Conservation (phyloP, 2,797 vertebrate species). For the Myotis vivesi region DNA sequence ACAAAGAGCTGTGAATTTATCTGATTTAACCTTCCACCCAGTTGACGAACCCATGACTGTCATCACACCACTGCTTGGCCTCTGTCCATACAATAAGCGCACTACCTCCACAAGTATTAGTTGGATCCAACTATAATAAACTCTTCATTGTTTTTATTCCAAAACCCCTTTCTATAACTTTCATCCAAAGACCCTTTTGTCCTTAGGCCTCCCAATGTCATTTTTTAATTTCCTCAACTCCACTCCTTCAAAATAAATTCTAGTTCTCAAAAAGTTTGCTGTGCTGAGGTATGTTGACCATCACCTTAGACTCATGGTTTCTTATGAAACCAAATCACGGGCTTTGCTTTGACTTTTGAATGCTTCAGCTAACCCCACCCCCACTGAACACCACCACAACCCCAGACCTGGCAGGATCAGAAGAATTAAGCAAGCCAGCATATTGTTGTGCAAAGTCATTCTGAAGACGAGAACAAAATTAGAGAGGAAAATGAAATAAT, state of each 20-base stretch:
- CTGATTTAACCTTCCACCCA: background rate
- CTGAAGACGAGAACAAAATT: slow-evolving; percentile 19
- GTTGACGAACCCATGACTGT: background rate
- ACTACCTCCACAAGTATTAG: background rate
- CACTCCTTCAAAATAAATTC: background rate
- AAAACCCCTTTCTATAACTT: slow-evolving; percentile 8
- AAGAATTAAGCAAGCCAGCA: slow-evolving; percentile 72
- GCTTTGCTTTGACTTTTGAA: slow-evolving; percentile 71
- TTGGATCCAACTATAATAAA: background rate
- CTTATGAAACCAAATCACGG: background rate
- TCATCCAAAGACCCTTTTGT: background rate
- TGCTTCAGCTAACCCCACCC: slow-evolving; percentile 72
- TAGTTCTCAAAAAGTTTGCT: background rate
- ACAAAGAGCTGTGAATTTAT: background rate
- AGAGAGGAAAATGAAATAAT: slow-evolving; percentile 37
- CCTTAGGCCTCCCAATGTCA: background rate
- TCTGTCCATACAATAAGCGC: background rate
- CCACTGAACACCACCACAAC: slow-evolving; percentile 70
- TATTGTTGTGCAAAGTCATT: slow-evolving; percentile 45
- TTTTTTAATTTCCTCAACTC: slow-evolving; percentile 7
- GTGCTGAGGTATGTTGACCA: background rate
- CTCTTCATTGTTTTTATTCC: background rate
- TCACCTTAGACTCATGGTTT: background rate
- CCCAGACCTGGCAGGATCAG: slow-evolving; percentile 44
- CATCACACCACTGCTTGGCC: background rate